Evolutionary conservation across 2,888 invertebrate species (phyloP).

Genomic region (Stegophylla sp.): DNA sequence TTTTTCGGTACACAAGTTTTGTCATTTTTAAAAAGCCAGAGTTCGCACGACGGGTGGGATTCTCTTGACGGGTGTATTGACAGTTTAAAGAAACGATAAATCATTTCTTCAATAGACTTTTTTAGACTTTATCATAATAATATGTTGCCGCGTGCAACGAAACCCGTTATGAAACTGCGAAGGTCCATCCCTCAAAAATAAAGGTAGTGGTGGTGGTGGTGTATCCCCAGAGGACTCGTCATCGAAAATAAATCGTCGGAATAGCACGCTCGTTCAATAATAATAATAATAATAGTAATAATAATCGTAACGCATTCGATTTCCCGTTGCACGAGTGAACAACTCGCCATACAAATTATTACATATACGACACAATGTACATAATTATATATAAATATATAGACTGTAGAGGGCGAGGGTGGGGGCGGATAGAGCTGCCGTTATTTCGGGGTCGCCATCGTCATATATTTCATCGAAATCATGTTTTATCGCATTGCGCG

Average conservation of each 20-base stretch:
- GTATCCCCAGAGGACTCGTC: constrained; percentile 25
- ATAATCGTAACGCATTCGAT: constrained; percentile 31
- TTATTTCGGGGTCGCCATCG: constrained; percentile 20
- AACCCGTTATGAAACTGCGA: neutral
- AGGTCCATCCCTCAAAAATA: neutral
- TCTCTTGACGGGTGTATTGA: too few relatives aligned
- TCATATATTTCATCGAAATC: constrained; percentile 43
- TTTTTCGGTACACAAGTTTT: too few relatives aligned
- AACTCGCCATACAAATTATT: neutral
- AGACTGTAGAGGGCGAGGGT: neutral
- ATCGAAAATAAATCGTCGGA: constrained; percentile 7
- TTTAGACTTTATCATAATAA: too few relatives aligned
- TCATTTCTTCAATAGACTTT: too few relatives aligned
- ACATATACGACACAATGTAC: neutral
- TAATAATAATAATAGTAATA: neutral
- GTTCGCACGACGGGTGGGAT: too few relatives aligned
- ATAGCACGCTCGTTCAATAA: neutral
- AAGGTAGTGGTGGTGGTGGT: neutral
- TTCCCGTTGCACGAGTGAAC: constrained; percentile 42
- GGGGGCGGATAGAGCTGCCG: neutral
- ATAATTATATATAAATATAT: too few relatives aligned
- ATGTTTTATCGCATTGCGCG: constrained; percentile 30
- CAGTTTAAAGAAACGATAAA: too few relatives aligned
- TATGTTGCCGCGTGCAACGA: too few relatives aligned
- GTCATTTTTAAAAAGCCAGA: too few relatives aligned